phyloP scores from a whole-genome alignment of 2,797 vertebrate species.

The Meriones psammophilus region DNA sequence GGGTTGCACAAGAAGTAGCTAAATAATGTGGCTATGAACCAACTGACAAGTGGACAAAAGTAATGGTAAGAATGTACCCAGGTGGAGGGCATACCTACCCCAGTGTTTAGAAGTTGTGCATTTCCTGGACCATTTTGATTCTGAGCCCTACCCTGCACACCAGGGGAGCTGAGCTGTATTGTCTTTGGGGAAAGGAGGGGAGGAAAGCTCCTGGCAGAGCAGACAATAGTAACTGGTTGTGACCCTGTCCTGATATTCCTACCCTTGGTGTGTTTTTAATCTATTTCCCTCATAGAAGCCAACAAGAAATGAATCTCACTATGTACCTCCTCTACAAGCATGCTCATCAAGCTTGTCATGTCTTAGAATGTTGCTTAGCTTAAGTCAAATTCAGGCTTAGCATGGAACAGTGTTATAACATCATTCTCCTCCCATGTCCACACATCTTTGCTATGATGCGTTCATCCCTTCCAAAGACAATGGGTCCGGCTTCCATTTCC shows the following conservation, averaged over 20 bases:
- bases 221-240: not conserved
- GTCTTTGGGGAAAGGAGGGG: not conserved
- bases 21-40: not conserved
- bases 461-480: not conserved
- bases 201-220: not conserved
- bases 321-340: not conserved
- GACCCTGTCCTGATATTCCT: not conserved
- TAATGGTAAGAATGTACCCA: not conserved
- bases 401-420: no score
- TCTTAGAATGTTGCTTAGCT: not conserved
- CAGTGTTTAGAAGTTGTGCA: not conserved
- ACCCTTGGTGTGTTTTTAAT: no score
- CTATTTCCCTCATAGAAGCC: not conserved
- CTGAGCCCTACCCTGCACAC: no score
- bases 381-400: not conserved
- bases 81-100: not conserved
- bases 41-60: not conserved
- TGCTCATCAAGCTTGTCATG: not conserved
- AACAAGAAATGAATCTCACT: not conserved
- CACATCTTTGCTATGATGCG: not conserved
- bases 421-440: no score
- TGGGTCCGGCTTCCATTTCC: not conserved
- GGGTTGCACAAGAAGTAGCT: not conserved
- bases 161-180: not conserved
- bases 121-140: not conserved